phyloP scores from a whole-genome alignment of 2,113 vertebrate genomes.

The Caracal caracal region DNA sequence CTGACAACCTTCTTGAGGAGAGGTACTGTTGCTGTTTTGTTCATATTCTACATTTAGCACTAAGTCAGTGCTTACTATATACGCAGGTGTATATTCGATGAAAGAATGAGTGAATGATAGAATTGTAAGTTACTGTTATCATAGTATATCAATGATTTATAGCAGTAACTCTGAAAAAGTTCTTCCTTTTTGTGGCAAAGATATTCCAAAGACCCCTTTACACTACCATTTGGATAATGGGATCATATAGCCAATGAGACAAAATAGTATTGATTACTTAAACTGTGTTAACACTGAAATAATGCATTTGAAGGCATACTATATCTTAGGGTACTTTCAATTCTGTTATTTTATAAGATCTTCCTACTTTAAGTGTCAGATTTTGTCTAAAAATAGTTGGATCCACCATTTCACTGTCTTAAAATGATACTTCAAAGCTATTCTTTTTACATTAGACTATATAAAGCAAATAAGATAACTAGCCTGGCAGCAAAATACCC shows the following conservation, averaged over 20 bases:
- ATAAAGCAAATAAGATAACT: slow-evolving; percentile 21
- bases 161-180: neutral
- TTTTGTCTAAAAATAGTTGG: neutral
- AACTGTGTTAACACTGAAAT: neutral
- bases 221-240: neutral
- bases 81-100: neutral
- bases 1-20: neutral
- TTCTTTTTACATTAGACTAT: neutral
- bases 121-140: neutral
- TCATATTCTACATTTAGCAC: neutral
- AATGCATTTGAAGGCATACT: neutral
- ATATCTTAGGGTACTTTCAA: neutral
- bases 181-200: neutral
- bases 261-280: neutral
- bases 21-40: neutral
- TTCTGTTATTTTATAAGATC: neutral
- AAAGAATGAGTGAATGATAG: neutral
- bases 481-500: neutral
- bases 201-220: neutral
- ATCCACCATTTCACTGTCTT: neutral
- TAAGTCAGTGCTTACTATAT: too few relatives aligned
- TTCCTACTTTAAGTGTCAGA: neutral
- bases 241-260: neutral
- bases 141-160: neutral
- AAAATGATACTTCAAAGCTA: neutral